Evolutionary conservation across 1,140 invertebrate species (phyloP), one percentile per base, ranked within the genome.

Genomic region (Drosophila sp.): DNA sequence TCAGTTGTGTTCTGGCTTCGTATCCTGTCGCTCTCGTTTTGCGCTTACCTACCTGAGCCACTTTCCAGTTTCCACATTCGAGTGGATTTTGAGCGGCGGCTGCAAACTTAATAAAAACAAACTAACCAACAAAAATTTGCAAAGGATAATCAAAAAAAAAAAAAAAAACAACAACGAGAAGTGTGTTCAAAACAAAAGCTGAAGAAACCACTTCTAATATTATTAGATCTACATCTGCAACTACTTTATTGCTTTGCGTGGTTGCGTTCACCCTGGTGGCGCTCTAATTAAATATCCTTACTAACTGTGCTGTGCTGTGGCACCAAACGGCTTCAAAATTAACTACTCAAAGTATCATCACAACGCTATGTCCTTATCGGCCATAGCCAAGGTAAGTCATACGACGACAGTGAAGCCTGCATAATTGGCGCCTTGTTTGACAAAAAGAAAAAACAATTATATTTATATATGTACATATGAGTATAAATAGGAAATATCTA

Each of bases 311-410:
- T 66, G 83, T 87, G 82, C 83, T 61, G 75, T 56, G 70, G 84
- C 66, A 68, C 74, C 64, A 60, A 92, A 90, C 85, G 90, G 91
- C 91, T 90, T 89, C 91, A 92, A 92, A 84, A 92, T 92, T 91
- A 92, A 92, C 67, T 92, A 92, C 77, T 92, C 91, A 90, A 92
- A 92, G 91, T 92, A 92, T 74, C 90, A 91, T 75, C 91, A 92
- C 70, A 92, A 92, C 90, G 91, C 91, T 91, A 92, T 92, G 91
- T 92, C 91, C 82, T 76, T 92, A 60, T 92, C 91, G 90, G 91
- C 91, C 85, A 92, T 92, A 91, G 91, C 91, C 50, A 92, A 92
- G 90, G 91, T 92, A 89, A 92, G 90, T 83, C 35, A 33, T 38
- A 29, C 27, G 65, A 63, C 2, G 11, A 47, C 17, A 56, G 55